Conservation (phyloP, 2,113 vertebrate species). For the Oreochromis tanganicae region DNA sequence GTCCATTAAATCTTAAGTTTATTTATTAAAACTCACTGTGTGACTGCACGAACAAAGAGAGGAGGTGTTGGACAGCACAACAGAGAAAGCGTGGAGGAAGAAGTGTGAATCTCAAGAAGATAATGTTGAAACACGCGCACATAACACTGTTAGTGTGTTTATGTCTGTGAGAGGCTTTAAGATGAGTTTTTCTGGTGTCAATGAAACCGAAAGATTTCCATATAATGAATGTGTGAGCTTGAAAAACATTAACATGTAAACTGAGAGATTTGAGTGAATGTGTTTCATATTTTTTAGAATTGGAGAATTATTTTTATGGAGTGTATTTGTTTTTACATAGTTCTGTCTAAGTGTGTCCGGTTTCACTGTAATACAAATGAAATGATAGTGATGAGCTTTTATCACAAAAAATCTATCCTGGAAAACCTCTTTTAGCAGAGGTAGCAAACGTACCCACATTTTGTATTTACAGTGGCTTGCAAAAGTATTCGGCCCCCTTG, state of each 20-base stretch:
- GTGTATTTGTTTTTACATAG: neutral
- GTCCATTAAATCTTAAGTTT: neutral
- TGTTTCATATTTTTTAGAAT: neutral
- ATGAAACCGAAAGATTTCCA: neutral
- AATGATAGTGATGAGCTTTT: too few relatives aligned
- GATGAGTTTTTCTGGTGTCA: neutral
- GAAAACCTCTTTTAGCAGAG: too few relatives aligned
- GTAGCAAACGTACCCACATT: too few relatives aligned
- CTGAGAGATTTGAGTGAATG: neutral
- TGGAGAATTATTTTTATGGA: neutral
- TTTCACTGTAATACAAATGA: neutral
- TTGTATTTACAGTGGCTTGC: too few relatives aligned
- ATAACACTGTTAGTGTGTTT: neutral
- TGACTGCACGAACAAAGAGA: neutral
- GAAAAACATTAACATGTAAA: neutral
- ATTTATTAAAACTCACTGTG: neutral
- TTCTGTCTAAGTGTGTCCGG: neutral
- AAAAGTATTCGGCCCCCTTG: too few relatives aligned
- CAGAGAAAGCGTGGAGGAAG: constrained; percentile 10
- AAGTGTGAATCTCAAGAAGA: constrained; percentile 28
- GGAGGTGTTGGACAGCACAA: constrained; percentile 4
- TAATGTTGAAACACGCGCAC: neutral
- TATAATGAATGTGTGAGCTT: neutral
- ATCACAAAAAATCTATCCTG: too few relatives aligned
- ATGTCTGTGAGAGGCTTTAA: neutral